phyloP scores from a whole-genome alignment of 92 coral and sea anemone genomes.

The Epizoanthus illoricatus region DNA sequence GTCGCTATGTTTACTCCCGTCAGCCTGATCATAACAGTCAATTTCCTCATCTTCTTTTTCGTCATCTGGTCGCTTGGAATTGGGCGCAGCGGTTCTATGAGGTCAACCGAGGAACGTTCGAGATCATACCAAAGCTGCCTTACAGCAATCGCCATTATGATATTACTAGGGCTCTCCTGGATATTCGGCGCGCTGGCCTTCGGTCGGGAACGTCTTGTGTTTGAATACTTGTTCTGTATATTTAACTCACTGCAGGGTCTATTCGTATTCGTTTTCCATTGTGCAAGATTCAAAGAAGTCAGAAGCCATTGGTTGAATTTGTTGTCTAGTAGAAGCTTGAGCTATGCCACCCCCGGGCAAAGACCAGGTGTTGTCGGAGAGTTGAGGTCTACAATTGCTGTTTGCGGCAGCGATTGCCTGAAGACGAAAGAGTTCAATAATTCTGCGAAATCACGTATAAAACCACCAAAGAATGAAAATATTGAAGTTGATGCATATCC shows the following conservation, averaged over 20 bases:
- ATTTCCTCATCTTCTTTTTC: constrained; percentile 40
- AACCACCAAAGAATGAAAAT: too few relatives aligned
- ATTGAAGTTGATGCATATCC: too few relatives aligned
- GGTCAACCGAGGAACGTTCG: constrained; percentile 1
- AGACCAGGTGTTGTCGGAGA: background rate
- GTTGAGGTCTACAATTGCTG: too few relatives aligned
- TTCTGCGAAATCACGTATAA: too few relatives aligned
- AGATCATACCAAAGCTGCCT: constrained; percentile 4
- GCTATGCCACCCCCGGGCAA: constrained; percentile 9
- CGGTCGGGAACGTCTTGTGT: constrained; percentile 42
- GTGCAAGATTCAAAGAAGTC: constrained; percentile 44
- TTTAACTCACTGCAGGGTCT: constrained; percentile 56
- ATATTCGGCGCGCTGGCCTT: constrained; percentile 48
- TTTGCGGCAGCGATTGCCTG: too few relatives aligned
- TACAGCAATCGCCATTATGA: constrained; percentile 43
- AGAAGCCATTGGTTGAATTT: constrained; percentile 45
- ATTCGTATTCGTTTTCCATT: constrained; percentile 51
- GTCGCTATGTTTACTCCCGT: constrained; percentile 49
- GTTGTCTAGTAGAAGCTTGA: constrained; percentile 25
- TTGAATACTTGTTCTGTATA: constrained; percentile 51
- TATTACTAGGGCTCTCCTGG: constrained; percentile 52
- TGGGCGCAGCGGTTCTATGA: constrained; percentile 13
- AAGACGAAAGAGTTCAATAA: too few relatives aligned
- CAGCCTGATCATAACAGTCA: constrained; percentile 33
- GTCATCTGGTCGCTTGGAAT: constrained; percentile 49